phyloP scores from a whole-genome alignment of 2,113 vertebrate genomes.

The Aegithalos caudatus region DNA sequence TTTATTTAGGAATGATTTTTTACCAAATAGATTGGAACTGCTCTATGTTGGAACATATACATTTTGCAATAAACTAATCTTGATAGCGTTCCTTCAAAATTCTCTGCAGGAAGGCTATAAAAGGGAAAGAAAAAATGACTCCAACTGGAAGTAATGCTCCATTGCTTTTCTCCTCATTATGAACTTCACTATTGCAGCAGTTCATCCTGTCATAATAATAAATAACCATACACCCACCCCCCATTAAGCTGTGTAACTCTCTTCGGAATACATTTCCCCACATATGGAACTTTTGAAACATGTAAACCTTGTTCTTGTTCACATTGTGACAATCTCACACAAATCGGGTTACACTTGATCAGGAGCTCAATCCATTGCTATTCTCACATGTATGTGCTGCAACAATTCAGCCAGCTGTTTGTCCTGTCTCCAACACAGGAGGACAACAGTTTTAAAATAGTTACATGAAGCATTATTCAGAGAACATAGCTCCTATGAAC shows the following conservation, averaged over 20 bases:
- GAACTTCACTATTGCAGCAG: slow-evolving; percentile 9
- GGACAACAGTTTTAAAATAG: not conserved
- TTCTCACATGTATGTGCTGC: rapidly evolving
- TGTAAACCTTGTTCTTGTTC: not conserved
- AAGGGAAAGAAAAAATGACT: slow-evolving; percentile 14
- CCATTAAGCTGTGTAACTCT: not conserved
- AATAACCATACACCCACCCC: not conserved
- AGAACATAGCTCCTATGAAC: not conserved
- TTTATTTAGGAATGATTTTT: not conserved
- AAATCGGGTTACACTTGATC: not conserved
- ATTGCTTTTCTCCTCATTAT: slow-evolving; percentile 35
- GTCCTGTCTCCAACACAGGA: not conserved
- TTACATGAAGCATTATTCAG: not conserved
- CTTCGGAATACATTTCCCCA: not conserved
- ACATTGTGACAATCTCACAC: not conserved
- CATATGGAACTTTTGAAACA: not conserved
- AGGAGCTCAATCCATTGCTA: not conserved
- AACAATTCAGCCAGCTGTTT: not conserved
- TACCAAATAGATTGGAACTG: not conserved
- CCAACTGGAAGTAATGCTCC: not conserved
- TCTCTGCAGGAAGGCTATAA: slow-evolving; percentile 23
- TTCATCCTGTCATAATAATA: slow-evolving; percentile 14
- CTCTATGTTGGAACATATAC: not conserved
- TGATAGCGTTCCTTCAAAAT: not conserved
- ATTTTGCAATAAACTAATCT: not conserved